These are phyloP conservation scores for Carpatolechia fugitivella DNA, from an alignment of 2,888 invertebrate species.

Conservation along the genomic window DNA sequence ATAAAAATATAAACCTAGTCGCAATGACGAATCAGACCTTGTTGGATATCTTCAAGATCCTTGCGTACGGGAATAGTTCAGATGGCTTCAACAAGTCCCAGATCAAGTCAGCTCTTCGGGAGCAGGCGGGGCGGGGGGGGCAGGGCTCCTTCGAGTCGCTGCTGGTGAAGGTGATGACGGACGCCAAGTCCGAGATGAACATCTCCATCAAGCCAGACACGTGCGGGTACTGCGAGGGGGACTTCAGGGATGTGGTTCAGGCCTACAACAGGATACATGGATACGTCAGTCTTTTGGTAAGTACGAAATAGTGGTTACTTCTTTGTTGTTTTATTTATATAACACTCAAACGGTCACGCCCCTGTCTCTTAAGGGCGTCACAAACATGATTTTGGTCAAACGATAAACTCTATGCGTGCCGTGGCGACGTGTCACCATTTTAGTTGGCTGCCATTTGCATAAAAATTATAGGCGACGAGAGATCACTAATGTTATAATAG, in stretches of 20 bases:
- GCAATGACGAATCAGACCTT: constrained; percentile 66
- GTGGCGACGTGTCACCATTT: too few relatives aligned
- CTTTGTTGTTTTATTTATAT: too few relatives aligned
- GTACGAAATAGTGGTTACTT: too few relatives aligned
- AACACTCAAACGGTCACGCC: too few relatives aligned
- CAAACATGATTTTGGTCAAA: too few relatives aligned
- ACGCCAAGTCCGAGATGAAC: constrained; percentile 55
- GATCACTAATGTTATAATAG: too few relatives aligned
- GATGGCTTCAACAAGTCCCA: constrained; percentile 61
- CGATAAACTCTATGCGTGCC: too few relatives aligned
- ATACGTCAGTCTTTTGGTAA: constrained; percentile 88
- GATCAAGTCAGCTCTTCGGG: constrained; percentile 56
- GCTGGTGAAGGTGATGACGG: constrained; percentile 59
- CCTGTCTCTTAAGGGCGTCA: too few relatives aligned
- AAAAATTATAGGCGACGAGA: too few relatives aligned
- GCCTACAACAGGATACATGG: constrained; percentile 88
- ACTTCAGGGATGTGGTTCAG: constrained; percentile 78
- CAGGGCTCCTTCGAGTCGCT: constrained; percentile 53
- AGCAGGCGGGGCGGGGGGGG: constrained; percentile 51
- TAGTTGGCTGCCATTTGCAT: too few relatives aligned
- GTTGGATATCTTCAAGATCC: constrained; percentile 65
- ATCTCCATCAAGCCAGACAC: constrained; percentile 49
- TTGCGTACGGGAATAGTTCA: constrained; percentile 64
- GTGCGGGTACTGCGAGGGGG: constrained; percentile 80
- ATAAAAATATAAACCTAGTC: too few relatives aligned